Evolutionary conservation across 1,140 invertebrate genomes (phyloP).

Genomic region (Lepidotrigona ventralis): DNA sequence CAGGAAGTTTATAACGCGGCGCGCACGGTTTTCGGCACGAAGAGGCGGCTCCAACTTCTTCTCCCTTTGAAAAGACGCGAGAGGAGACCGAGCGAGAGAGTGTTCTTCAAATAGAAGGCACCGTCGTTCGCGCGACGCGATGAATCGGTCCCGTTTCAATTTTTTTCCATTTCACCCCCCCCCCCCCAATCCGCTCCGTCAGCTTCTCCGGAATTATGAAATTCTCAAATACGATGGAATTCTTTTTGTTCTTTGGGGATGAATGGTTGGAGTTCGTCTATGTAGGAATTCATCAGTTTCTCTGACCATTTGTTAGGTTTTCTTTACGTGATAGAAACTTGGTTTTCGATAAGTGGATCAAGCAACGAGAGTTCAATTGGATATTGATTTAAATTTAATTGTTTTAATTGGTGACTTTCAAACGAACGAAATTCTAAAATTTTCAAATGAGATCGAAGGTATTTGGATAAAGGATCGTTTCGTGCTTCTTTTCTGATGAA

Average conservation of each 20-base stretch:
- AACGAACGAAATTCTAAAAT: too few species aligned
- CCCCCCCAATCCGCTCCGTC: neutral
- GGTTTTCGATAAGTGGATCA: too few species aligned
- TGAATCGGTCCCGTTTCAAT: constrained; percentile 17
- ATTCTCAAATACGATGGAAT: neutral
- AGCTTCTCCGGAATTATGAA: neutral
- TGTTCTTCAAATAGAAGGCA: constrained; percentile 47
- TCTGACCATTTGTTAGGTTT: too few species aligned
- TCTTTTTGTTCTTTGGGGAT: neutral
- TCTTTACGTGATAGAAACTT: too few species aligned
- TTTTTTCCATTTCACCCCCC: neutral
- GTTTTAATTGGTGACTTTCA: too few species aligned
- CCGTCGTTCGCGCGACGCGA: neutral
- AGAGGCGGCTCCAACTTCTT: constrained; percentile 48
- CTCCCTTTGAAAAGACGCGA: constrained; percentile 44
- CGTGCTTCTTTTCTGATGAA: too few species aligned
- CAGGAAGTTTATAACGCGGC: constrained; percentile 63
- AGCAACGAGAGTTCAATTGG: too few species aligned
- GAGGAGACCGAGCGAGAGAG: neutral
- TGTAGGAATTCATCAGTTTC: neutral
- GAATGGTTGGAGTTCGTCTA: neutral
- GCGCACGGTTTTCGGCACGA: constrained; percentile 53
- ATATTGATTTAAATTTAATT: too few species aligned
- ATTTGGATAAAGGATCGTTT: too few species aligned
- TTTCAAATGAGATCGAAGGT: too few species aligned